Percentiles rank a stretch among this genome's conserved stretches.
These are phyloP conservation scores for Ptychochromis oligacanthus DNA, from an alignment of 2,113 vertebrate species.

Conservation along the genomic window DNA sequence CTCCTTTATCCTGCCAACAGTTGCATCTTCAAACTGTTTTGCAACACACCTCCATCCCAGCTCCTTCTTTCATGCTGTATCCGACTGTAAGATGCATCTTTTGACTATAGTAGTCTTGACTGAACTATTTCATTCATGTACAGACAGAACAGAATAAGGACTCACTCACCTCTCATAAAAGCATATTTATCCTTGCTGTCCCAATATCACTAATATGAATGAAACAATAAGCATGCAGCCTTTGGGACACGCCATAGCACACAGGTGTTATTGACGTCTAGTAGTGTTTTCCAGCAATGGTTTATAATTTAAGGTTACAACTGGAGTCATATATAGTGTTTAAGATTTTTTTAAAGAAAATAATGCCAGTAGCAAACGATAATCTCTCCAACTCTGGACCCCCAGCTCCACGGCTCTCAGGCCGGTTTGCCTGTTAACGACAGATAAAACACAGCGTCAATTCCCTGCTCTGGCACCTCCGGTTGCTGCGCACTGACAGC, in stretches of 20 bases:
- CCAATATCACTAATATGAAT: background rate
- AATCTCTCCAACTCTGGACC: background rate
- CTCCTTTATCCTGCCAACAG: background rate
- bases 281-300: background rate
- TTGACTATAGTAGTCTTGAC: no score
- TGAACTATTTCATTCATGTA: no score
- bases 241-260: accelerated
- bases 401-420: background rate
- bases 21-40: background rate
- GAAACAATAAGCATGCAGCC: background rate
- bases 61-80: background rate
- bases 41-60: background rate
- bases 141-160: no score
- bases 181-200: no score
- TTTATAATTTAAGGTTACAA: background rate
- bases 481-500: constrained; percentile 49
- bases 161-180: no score
- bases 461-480: constrained; percentile 9
- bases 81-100: no score
- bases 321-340: background rate
- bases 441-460: constrained; percentile 6
- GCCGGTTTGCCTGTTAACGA: constrained; percentile 2
- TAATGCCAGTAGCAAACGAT: background rate
- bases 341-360: background rate
- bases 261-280: background rate